These are phyloP conservation scores for Bhutanitis thaidina DNA, from an alignment of 2,888 invertebrate species.

Conservation along the genomic window DNA sequence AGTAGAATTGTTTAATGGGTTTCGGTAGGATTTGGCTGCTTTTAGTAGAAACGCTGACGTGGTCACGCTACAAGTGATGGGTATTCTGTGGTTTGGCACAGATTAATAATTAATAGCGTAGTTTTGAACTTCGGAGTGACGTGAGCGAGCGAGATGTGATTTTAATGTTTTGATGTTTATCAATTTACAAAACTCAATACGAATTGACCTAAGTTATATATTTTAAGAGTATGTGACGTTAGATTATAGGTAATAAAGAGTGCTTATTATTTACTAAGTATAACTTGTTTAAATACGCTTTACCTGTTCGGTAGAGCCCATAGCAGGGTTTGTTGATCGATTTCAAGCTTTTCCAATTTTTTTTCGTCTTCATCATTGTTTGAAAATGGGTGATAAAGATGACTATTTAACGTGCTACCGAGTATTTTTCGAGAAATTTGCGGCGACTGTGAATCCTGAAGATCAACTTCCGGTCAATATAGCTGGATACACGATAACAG, in stretches of 20 bases:
- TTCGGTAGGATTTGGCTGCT: too few species aligned
- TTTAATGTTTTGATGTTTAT: conserved; percentile 59
- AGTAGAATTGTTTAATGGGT: too few species aligned
- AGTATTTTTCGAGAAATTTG: conserved; percentile 86
- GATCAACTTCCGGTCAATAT: conserved; percentile 88
- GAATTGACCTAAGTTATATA: conserved; percentile 25
- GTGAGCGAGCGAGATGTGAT: conserved; percentile 50
- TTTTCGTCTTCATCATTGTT: conserved; percentile 20
- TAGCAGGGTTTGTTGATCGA: conserved; percentile 30
- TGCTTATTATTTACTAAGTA: conserved; percentile 15
- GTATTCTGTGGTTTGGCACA: too few species aligned
- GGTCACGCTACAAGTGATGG: too few species aligned
- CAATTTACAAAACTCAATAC: conserved; percentile 28
- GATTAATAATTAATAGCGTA: too few species aligned
- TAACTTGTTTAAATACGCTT: conserved; percentile 16
- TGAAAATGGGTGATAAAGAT: conserved; percentile 79
- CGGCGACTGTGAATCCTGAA: conserved; percentile 83
- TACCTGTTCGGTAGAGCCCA: conserved; percentile 1
- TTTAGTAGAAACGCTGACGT: too few species aligned
- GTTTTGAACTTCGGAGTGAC: too few species aligned
- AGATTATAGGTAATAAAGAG: conserved; percentile 20
- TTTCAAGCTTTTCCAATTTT: conserved; percentile 22
- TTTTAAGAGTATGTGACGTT: conserved; percentile 23
- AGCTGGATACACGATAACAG: conserved; percentile 83
- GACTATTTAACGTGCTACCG: conserved; percentile 85